Percentiles rank a stretch among this genome's conserved stretches.
phyloP scores from a whole-genome alignment of 2,888 invertebrate species.

The Mantis religiosa region DNA sequence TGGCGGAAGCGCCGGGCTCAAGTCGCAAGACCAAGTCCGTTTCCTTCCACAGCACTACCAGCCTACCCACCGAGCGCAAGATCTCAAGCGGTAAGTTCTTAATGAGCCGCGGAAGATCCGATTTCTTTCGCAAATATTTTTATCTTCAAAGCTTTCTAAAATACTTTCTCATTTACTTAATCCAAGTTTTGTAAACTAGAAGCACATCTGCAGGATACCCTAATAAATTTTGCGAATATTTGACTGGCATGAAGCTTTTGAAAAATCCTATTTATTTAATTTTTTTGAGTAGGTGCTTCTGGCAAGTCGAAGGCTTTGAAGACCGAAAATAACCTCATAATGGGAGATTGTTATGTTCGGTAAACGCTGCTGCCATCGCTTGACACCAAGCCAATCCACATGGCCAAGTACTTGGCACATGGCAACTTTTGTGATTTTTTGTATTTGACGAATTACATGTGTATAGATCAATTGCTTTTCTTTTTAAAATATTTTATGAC shows the following conservation, averaged over 20 bases:
- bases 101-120: neutral
- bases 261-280: neutral
- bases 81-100: constrained; percentile 49
- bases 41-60: constrained; percentile 40
- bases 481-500: neutral
- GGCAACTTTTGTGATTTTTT: neutral
- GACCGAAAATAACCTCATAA: neutral
- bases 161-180: neutral
- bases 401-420: neutral
- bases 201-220: neutral
- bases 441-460: neutral
- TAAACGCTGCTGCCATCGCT: neutral
- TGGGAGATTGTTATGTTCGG: neutral
- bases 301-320: neutral
- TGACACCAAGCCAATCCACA: neutral
- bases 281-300: neutral
- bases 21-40: constrained; percentile 37
- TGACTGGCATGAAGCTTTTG: no score
- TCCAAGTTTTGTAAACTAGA: neutral
- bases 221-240: neutral
- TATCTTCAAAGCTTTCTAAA: neutral
- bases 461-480: neutral
- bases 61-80: constrained; percentile 45
- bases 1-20: neutral
- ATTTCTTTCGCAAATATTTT: neutral